Base-by-base conservation (phyloP, 2,797 vertebrate genomes). In the Danio jaintianensis region DNA sequence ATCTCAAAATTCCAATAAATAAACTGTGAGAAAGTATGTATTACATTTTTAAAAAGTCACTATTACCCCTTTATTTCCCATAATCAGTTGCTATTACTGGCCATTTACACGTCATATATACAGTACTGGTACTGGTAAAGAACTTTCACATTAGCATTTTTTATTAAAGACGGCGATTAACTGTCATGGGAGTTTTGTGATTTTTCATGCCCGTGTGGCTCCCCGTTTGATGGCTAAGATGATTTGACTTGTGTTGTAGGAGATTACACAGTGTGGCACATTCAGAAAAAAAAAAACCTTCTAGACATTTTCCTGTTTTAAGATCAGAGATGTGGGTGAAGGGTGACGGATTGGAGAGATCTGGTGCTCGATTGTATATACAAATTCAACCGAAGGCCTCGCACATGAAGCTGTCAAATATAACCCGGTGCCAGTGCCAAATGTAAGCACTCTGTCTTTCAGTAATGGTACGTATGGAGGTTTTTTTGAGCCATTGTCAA, bases 131-230 rank as follows among this genome's bases (percentile, higher is more conserved):
- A 22, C 86, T 89, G 92, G 90, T 63, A 91, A 93, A 89, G 89
- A 89, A 91, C 85, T 83, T 89, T 83, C 87, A 90, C 90, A 93
- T 93, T 91, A 92, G 89, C 91, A 92, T 92, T 91, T 92, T 93
- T 91, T 93, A 93, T 93, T 93, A 93, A 93, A 89, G 90, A 89
- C 90, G 84, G 86, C 88, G 89, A 90, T 87, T 93, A 93, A 93
- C 93, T 93, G 90, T 87, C 87, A 79, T 86, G 91, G 91, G 91
- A 91, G 84, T 78, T 88, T 77, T 85, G 87, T 88, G 87, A 91
- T 92, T 91, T 92, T 92, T 84, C 84, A 80, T 89, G 86, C 89
- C 83, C 69, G 89, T 87, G 68, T 86, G 83, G 88, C 91, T 91
- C 86, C 89, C 55, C 76, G 83, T 86, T 93, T 92, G 91, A 93